These are phyloP conservation scores for Sapajus apella DNA, from an alignment of 2,113 vertebrate species.

Conservation along the genomic window DNA sequence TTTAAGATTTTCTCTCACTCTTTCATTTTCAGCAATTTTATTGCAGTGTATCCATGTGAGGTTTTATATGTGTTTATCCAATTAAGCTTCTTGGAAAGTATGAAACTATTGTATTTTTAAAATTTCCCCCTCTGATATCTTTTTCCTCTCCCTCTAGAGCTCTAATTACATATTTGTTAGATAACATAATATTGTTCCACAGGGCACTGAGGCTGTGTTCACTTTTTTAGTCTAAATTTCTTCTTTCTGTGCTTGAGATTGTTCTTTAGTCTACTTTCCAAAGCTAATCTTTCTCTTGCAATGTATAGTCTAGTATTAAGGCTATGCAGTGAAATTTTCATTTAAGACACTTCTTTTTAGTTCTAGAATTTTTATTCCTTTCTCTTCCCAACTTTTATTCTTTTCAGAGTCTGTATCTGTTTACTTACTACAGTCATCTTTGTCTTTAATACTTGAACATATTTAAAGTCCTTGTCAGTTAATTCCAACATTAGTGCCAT, in stretches of 20 bases:
- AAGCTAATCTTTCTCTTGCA: neutral
- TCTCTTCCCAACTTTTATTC: neutral
- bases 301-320: neutral
- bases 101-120: too few species aligned
- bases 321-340: neutral
- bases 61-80: too few species aligned
- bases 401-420: neutral
- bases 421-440: neutral
- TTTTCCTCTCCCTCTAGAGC: neutral
- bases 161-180: slow-evolving; percentile 18
- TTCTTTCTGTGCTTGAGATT: neutral
- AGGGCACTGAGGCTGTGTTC: neutral
- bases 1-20: too few species aligned
- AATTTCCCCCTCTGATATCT: neutral
- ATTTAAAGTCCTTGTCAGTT: neutral
- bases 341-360: neutral
- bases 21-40: too few species aligned
- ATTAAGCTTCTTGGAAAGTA: too few species aligned
- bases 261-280: neutral
- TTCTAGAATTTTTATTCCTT: neutral
- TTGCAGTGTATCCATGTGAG: too few species aligned
- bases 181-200: neutral
- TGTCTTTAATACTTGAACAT: neutral
- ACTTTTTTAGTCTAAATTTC: neutral
- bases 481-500: neutral